Conservation (phyloP, 2,797 vertebrate genomes). For the Poliocrania exsul region DNA sequence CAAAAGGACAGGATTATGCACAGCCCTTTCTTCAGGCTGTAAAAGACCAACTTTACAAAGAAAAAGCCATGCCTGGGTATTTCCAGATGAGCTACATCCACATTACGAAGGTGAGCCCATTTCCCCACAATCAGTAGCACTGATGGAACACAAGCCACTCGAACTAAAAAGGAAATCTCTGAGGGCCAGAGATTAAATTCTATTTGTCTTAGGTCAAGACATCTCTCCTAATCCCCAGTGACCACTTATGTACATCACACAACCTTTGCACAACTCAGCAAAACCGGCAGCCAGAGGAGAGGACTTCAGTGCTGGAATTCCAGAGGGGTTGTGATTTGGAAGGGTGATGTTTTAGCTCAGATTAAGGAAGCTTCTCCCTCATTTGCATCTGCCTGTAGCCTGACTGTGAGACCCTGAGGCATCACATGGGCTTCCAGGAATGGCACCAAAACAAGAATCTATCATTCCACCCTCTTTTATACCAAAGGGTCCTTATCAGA, state of each 20-base stretch:
- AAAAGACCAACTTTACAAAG: not conserved
- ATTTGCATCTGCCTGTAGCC: not conserved
- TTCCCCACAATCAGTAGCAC: not conserved
- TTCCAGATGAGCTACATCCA: not conserved
- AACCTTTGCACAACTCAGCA: not conserved
- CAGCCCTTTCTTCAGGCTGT: not conserved
- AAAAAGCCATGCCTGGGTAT: not conserved
- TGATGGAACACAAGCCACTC: not conserved
- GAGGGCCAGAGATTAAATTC: constrained; percentile 18
- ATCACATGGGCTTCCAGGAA: not conserved
- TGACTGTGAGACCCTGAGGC: not conserved
- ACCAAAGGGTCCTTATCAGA: not conserved
- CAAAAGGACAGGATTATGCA: not conserved
- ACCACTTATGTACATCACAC: not conserved
- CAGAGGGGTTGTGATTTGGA: not conserved
- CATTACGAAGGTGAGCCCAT: not conserved
- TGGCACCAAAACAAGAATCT: not conserved
- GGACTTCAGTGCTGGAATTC: not conserved
- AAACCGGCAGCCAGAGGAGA: not conserved
- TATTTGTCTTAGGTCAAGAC: constrained; percentile 29
- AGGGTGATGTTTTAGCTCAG: not conserved
- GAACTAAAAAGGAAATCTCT: not conserved
- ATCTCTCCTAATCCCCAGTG: not conserved
- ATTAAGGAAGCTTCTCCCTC: not conserved
- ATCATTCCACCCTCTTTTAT: not conserved